Evolutionary conservation across 2,113 vertebrate genomes (phyloP).

Genomic region (Falcunculus frontatus): DNA sequence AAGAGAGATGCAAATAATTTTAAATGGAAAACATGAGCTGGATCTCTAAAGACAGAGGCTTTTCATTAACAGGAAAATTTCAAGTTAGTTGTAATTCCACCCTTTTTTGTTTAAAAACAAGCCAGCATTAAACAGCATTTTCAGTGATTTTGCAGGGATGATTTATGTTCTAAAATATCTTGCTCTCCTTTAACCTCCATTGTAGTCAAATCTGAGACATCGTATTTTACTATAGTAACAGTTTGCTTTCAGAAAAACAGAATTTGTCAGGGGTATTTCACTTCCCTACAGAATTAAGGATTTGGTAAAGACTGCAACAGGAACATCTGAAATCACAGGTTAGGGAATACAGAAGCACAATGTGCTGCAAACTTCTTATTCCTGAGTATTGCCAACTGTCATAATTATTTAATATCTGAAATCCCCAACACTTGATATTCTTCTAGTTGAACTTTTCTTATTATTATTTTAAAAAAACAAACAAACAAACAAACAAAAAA

Average conservation of each 20-base stretch:
- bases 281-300: slow-evolving; percentile 39
- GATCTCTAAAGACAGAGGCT: not conserved
- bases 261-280: not conserved
- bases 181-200: not conserved
- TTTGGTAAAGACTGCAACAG: not conserved
- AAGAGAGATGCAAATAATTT: not conserved
- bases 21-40: not conserved
- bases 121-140: not conserved
- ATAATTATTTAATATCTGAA: not conserved
- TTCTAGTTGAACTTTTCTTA: not conserved
- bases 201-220: slow-evolving; percentile 6
- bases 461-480: too few species aligned
- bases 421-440: not conserved
- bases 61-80: not conserved
- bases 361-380: not conserved
- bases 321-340: slow-evolving; percentile 21
- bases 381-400: not conserved
- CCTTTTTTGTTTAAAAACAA: not conserved
- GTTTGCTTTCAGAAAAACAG: slow-evolving; percentile 42
- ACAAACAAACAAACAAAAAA: too few species aligned
- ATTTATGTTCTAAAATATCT: slow-evolving; percentile 5
- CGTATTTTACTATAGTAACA: slow-evolving; percentile 30
- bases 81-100: not conserved
- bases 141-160: not conserved
- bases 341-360: slow-evolving; percentile 11